A percentile compares a stretch with the other conserved stretches of the same genome.
These are phyloP conservation scores for Sisyra terminalis DNA, from an alignment of 2,888 invertebrate genomes.

Conservation along the genomic window DNA sequence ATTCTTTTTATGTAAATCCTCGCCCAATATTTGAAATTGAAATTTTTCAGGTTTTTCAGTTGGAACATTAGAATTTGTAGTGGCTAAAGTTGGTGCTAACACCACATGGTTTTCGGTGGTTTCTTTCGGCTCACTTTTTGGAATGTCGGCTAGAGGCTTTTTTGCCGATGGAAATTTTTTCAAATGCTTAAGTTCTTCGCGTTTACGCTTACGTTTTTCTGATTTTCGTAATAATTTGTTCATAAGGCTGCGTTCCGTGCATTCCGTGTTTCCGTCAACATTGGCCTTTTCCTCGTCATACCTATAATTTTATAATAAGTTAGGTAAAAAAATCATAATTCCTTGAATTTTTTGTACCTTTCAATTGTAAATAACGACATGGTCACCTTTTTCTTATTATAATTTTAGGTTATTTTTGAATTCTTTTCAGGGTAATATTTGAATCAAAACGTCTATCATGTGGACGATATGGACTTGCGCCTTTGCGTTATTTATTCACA, in stretches of 20 bases:
- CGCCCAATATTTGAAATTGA: constrained; percentile 2
- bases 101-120: background rate
- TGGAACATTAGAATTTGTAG: constrained; percentile 6
- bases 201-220: constrained; percentile 33
- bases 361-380: constrained; percentile 12
- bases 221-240: constrained; percentile 41
- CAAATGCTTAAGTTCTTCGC: constrained; percentile 21
- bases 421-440: too few relatives aligned
- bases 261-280: background rate
- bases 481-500: too few relatives aligned
- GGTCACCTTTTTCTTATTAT: too few relatives aligned
- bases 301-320: constrained; percentile 4
- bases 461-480: too few relatives aligned
- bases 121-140: background rate
- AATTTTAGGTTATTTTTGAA: too few relatives aligned
- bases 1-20: background rate
- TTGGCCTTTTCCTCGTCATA: background rate
- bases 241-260: constrained; percentile 17
- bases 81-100: background rate
- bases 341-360: constrained; percentile 16
- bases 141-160: background rate
- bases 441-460: too few relatives aligned
- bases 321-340: background rate
- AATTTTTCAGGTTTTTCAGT: constrained; percentile 4
- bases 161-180: constrained; percentile 10